Conservation (phyloP, 2,888 invertebrate genomes). For the Oscheius sp. region DNA sequence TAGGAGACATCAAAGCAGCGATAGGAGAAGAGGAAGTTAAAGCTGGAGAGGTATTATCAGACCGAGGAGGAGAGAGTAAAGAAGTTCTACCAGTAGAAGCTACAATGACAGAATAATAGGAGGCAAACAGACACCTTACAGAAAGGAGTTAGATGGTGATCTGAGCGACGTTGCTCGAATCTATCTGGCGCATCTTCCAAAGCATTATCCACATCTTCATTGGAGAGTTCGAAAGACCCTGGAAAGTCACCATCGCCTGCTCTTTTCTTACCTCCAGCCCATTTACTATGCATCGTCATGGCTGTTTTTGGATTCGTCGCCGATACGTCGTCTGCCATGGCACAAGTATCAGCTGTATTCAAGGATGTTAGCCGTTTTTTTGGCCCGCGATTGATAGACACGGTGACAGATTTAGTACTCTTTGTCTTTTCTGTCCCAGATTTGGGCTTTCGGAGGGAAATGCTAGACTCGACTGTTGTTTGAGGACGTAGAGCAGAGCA, state of each 20-base stretch:
- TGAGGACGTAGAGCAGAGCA: constrained; percentile 47
- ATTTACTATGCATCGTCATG: constrained; percentile 53
- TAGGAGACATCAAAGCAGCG: constrained; percentile 33
- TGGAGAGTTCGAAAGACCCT: constrained; percentile 47
- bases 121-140: not conserved
- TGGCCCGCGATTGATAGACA: constrained; percentile 61
- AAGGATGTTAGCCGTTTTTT: constrained; percentile 55
- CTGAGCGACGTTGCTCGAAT: not conserved
- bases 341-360: constrained; percentile 48
- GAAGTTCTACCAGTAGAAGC: constrained; percentile 27
- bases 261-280: constrained; percentile 42
- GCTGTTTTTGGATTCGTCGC: constrained; percentile 49
- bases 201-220: constrained; percentile 45
- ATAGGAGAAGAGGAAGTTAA: constrained; percentile 33
- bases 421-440: constrained; percentile 47
- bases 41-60: constrained; percentile 33
- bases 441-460: constrained; percentile 41
- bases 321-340: constrained; percentile 56
- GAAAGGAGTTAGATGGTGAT: constrained; percentile 19
- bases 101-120: not conserved
- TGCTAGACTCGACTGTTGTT: constrained; percentile 46
- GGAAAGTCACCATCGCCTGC: not conserved
- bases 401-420: constrained; percentile 62
- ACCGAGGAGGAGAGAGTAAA: constrained; percentile 35
- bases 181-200: constrained; percentile 27